phyloP scores from a whole-genome alignment of 2,797 vertebrate species.

The Pseudomugil gertrudae region DNA sequence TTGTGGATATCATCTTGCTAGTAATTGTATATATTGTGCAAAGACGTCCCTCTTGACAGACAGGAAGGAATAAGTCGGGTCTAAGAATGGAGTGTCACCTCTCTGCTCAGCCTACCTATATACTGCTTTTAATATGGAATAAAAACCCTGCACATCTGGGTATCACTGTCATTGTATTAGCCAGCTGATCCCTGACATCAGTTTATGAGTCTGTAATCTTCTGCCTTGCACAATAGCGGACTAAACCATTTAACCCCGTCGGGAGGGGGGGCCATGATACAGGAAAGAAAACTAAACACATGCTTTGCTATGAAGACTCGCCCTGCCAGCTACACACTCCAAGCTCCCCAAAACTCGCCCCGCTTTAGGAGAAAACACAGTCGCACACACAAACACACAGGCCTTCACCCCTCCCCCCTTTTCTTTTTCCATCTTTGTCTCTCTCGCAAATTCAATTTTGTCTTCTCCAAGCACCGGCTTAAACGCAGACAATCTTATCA shows the following conservation, averaged over 20 bases:
- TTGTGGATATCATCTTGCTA: conserved; percentile 62
- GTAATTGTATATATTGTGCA: conserved; percentile 50
- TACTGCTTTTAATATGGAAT: conserved; percentile 67
- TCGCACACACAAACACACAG: conserved; percentile 31
- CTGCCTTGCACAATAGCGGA: conserved; percentile 75
- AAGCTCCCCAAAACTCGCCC: conserved; percentile 75
- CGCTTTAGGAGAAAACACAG: conserved; percentile 67
- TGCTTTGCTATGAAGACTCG: conserved; percentile 44
- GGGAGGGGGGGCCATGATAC: conserved; percentile 72
- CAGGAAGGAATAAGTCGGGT: conserved; percentile 43
- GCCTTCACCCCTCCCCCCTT: conserved; percentile 57
- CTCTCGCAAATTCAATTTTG: conserved; percentile 84
- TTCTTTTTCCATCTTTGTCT: conserved; percentile 78
- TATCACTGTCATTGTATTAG: conserved; percentile 79
- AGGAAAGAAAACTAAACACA: conserved; percentile 57
- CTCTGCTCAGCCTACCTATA: conserved; percentile 54
- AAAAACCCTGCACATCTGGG: conserved; percentile 70
- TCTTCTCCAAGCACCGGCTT: conserved; percentile 81
- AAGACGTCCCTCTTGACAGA: conserved; percentile 58
- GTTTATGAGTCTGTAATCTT: conserved; percentile 84
- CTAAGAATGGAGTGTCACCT: conserved; percentile 62
- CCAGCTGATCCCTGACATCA: conserved; percentile 83
- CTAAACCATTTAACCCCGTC: conserved; percentile 78
- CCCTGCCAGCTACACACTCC: conserved; percentile 69
- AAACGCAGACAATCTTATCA: conserved; percentile 86